Percentiles rank a stretch among this genome's conserved stretches.
Conservation (phyloP, 2,888 invertebrate species). For the Blomia tropicalis region DNA sequence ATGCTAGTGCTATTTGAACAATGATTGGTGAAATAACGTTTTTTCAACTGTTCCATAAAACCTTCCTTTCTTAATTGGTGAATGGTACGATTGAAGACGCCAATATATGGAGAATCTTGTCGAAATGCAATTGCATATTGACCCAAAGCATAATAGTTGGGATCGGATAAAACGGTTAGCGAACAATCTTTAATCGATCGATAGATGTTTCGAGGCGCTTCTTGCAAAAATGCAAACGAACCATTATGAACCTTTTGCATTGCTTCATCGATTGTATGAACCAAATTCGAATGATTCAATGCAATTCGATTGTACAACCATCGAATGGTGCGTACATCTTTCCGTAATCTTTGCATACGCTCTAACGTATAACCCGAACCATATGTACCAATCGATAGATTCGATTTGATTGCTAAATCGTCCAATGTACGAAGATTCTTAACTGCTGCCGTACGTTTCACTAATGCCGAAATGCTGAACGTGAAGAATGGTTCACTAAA, state of each 20-base stretch:
- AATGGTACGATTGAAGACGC: not conserved
- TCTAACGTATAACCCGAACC: not conserved
- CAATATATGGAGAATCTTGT: not conserved
- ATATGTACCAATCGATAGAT: not conserved
- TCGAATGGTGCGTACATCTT: not conserved
- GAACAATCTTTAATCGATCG: not conserved
- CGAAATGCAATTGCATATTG: conserved; percentile 13
- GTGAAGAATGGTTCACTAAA: conserved; percentile 9
- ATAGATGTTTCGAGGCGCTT: not conserved
- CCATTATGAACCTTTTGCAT: not conserved
- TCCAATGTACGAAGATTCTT: conserved; percentile 3
- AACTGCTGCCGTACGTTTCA: too few relatives aligned
- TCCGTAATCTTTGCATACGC: not conserved
- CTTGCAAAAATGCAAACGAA: not conserved
- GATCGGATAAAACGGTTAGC: not conserved
- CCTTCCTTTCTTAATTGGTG: not conserved
- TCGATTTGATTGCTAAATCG: conserved; percentile 5
- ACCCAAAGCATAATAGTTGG: not conserved
- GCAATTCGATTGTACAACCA: not conserved
- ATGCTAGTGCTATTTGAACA: not conserved
- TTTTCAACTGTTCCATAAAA: not conserved
- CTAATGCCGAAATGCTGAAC: conserved; percentile 3
- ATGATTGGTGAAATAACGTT: not conserved
- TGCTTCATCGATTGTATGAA: not conserved
- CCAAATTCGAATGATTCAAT: not conserved